Evolutionary conservation across 2,888 invertebrate species (phyloP), one percentile per base, ranked within the genome.

Genomic region (Aleiodes alternator): DNA sequence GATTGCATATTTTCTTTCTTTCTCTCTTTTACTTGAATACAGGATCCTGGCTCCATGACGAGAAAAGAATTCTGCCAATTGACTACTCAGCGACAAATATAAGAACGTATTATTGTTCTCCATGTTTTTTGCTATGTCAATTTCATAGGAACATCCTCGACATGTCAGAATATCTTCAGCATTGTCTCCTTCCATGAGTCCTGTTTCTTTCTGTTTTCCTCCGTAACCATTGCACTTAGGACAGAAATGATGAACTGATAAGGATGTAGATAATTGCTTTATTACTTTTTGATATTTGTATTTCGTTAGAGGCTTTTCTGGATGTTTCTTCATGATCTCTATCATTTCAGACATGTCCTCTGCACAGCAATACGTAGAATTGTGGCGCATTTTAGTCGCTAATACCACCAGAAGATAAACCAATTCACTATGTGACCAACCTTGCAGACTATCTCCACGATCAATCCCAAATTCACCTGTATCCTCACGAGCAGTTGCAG

Each of bases 171-270:
- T 48, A n/a, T 43, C 61, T 53, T n/a, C 53, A 14, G 53, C n/a
- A 14, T 53, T 53, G 6, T 6, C 12, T 53, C 53, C 12, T 53
- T 53, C 53, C 6, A 53, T 34, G n/a, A 50, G 50, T 66, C 66
- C 64, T n/a, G 16, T 55, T 55, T 70, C 23, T 23, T 23, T 23
- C 23, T 23, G 38, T 6, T 29, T 31, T 7, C 74, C 74, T 48
- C 50, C 50, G 12, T 70, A 70, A 23, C 43, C 34, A n/a, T 56
- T n/a, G 50, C 70, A 70, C 34, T 14, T 51, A 29, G 69, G 31
- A 69, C 74, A 74, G n/a, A 74, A 43, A 51, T 74, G 74, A 70
- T 74, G 74, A 69, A 74, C 34, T 7, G 69, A 57, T 14, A 74
- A 16, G 16, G 43, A 16, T 43, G 57, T 43, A 38, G 70, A 69